Conservation (phyloP, 2,888 invertebrate genomes). For the Callyntrura guangdongensis region DNA sequence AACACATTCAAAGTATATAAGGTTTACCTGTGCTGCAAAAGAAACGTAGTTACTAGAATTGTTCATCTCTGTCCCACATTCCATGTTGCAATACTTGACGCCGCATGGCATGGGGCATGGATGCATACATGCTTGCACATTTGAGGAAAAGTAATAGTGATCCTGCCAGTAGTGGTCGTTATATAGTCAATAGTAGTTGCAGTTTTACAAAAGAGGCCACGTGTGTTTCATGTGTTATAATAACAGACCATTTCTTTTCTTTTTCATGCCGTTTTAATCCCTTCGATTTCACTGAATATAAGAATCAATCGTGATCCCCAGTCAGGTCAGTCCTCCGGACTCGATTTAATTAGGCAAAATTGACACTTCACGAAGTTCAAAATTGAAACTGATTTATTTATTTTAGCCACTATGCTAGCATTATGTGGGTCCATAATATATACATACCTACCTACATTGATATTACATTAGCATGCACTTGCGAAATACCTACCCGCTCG, state of each 20-base stretch:
- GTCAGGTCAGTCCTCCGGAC: neutral
- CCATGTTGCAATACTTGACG: too few relatives aligned
- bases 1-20: too few relatives aligned
- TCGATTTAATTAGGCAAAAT: constrained; percentile 35
- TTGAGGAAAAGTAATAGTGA: too few relatives aligned
- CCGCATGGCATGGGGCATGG: too few relatives aligned
- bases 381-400: neutral
- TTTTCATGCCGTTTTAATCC: too few relatives aligned
- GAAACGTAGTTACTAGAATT: too few relatives aligned
- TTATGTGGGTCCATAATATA: neutral
- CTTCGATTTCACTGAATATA: neutral
- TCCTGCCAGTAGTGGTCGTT: too few relatives aligned
- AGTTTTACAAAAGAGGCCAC: neutral
- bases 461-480: neutral
- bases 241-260: too few relatives aligned
- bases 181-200: too few relatives aligned
- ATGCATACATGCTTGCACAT: too few relatives aligned
- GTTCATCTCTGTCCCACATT: too few relatives aligned
- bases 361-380: constrained; percentile 12
- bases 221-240: neutral
- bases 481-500: neutral
- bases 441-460: neutral
- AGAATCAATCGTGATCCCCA: neutral
- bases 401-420: neutral
- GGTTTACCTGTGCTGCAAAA: too few relatives aligned